Percentiles rank a stretch among this genome's conserved stretches.
These are phyloP conservation scores for Sepiola atlantica DNA, from an alignment of 2,888 invertebrate genomes.

Conservation along the genomic window DNA sequence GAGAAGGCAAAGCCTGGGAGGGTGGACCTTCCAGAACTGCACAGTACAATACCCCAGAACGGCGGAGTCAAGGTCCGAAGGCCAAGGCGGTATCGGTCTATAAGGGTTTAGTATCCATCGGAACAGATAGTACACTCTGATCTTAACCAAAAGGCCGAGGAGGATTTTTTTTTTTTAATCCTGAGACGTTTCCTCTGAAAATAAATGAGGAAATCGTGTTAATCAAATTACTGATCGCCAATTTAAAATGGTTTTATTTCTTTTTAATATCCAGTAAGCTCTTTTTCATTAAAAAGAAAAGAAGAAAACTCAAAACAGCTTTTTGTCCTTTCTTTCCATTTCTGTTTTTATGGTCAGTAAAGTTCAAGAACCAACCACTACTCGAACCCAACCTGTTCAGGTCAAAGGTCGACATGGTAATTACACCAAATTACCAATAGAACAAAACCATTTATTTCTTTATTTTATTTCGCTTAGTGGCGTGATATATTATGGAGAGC, in stretches of 20 bases:
- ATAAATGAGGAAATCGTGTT: neutral
- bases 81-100: no score
- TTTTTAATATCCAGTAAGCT: neutral
- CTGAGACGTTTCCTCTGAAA: neutral
- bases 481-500: no score
- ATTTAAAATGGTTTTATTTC: neutral
- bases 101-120: no score
- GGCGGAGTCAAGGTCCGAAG: no score
- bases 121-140: no score
- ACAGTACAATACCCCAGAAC: no score
- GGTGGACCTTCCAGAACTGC: no score
- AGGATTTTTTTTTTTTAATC: no score
- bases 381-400: neutral
- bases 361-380: neutral
- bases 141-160: no score
- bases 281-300: no score
- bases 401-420: neutral
- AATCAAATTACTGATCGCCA: neutral
- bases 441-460: no score
- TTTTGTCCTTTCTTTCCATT: neutral
- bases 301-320: neutral
- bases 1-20: no score
- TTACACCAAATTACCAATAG: neutral
- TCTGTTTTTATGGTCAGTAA: slow-evolving; percentile 32
- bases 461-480: neutral